phyloP scores from a whole-genome alignment of 1,140 invertebrate genomes.

The Diploscapter pachys region DNA sequence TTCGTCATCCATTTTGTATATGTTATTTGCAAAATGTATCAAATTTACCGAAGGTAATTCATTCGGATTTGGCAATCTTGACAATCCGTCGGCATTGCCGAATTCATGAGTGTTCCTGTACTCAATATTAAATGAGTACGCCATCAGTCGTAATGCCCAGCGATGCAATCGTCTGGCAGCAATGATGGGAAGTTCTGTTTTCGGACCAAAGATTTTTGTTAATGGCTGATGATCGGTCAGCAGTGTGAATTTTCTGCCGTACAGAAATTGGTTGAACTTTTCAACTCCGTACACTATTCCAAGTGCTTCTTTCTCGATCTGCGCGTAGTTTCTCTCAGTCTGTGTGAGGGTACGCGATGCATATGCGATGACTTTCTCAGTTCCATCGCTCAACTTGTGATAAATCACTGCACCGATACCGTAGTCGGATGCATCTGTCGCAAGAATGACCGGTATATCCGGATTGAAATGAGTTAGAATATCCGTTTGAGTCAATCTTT shows the following conservation, averaged over 20 bases:
- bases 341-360: constrained; percentile 58
- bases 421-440: constrained; percentile 61
- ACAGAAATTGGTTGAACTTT: constrained; percentile 60
- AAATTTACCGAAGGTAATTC: no score
- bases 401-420: constrained; percentile 62
- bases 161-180: constrained; percentile 58
- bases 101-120: constrained; percentile 45
- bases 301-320: constrained; percentile 63
- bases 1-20: constrained; percentile 24
- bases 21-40: neutral
- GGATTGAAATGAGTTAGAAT: constrained; percentile 59
- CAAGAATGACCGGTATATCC: constrained; percentile 55
- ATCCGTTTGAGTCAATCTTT: constrained; percentile 44
- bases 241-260: constrained; percentile 60
- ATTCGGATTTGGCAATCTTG: constrained; percentile 34
- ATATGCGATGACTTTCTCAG: constrained; percentile 46
- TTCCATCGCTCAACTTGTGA: constrained; percentile 58
- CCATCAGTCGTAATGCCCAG: constrained; percentile 57
- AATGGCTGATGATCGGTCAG: constrained; percentile 63
- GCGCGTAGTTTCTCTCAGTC: constrained; percentile 59
- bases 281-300: constrained; percentile 60
- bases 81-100: constrained; percentile 50
- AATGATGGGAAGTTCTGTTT: constrained; percentile 51
- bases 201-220: constrained; percentile 56
- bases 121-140: constrained; percentile 58